Evolutionary conservation across 1,140 invertebrate species (phyloP), one percentile per base, ranked within the genome.

Genomic region (Pollicipes pollicipes): DNA sequence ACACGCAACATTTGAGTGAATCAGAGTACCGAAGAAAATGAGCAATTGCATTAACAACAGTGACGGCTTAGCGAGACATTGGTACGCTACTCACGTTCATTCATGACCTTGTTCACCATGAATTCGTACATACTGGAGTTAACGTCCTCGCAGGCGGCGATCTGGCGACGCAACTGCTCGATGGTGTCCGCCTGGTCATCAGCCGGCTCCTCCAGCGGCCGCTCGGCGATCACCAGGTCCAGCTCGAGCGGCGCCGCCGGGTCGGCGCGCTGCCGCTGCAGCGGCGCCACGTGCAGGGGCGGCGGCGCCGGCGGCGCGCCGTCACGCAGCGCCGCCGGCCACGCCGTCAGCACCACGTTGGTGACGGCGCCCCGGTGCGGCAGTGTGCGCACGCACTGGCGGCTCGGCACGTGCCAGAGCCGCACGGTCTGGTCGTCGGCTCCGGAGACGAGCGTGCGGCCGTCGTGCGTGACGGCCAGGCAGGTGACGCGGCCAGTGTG

Each of bases 391-490:
- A 89, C 78, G 69, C 88, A 84, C 75, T 91, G 88, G 66, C 83
- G 79, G 77, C 88, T 91, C 35, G 77, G 76, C 45, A 92, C 85
- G 74, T 94, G 86, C 91, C 91, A 95, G 30, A 93, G 75, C 73
- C 87, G 85, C 0, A 93, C 85, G 71, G 81, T 83, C 30, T 84
- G 83, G 81, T 91, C 90, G 72, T 84, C 81, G 0, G 87, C 87
- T 0, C 88, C 91, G 0, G 90, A 91, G 10, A 90, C 78, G 21
- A 95, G 78, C 21, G 83, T 82, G 13, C 80, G 80, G 13, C 86
- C 86, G 79, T 88, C 86, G 24, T 85, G 73, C 27, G 90, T 90
- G 24, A 89, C 79, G 28, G 87, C 86, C 67, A 95, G 77, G 77
- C 85, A 84, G 0, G 83, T 87, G 0, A 95, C 83, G 35, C 82